Base-by-base conservation (phyloP, 2,797 vertebrate genomes). In the Numenius phaeopus region DNA sequence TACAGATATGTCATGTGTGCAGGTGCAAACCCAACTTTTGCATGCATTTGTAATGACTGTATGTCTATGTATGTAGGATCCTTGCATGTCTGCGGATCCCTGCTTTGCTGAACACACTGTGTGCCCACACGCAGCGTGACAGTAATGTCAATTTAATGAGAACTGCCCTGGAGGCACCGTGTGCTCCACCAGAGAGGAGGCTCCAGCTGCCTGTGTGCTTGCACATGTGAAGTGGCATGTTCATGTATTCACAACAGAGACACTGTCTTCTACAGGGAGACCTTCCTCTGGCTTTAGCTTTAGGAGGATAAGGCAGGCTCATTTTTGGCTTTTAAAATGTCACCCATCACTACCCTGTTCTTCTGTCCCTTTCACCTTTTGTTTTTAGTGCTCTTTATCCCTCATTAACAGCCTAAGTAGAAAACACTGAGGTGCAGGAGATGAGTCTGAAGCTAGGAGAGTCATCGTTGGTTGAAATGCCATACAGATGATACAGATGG, bases 41-140 rank as follows among this genome's bases (percentile, higher is more conserved):
- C 32, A 5, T 1, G 8, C 9, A 3, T 67, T 46, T 42, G 11
- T 61, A 22, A 14, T 0, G 4, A 6, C 17, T 32, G 27, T 32
- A 10, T 10, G 7, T 72, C 17, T 24, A 0, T 16, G 12, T 29
- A 7, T 0, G 0, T 1, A 14, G 47, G 32, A 58, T 42, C 23
- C 42, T 75, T 29, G 12, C 7, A 0, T 2, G 37, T 15, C 29
- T 32, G 4, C 29, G 32, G 29, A 5, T 58, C n/a, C 27, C 34
- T 50, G 64, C 37, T 61, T 19, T 83, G 79, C 59, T 59, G 65
- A 21, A 3, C 42, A 3, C 1, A 3, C 65, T 32, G 42, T 0
- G 0, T 69, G 34, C 42, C 37, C 55, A 4, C 30, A 4, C 0
- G 1, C 72, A 32, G 65, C 0, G 1, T 32, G 54, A 7, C n/a